phyloP scores from a whole-genome alignment of 2,888 invertebrate species.

The Eumacrocentrus americanus region DNA sequence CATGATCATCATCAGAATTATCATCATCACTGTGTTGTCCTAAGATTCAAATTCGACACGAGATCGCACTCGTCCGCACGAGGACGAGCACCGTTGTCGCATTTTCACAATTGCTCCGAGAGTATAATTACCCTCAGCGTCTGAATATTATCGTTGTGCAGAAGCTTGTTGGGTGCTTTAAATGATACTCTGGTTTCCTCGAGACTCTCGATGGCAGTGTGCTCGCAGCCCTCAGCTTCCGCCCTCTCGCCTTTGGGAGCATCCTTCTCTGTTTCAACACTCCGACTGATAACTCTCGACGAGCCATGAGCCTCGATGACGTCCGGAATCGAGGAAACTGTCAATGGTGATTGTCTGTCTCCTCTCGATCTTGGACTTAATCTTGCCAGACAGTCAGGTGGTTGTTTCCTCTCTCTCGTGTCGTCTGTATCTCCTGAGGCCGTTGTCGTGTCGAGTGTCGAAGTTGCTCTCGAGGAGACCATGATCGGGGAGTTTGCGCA shows the following conservation, averaged over 20 bases:
- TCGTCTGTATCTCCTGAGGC: constrained; percentile 18
- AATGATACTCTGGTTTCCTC: constrained; percentile 48
- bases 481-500: constrained; percentile 21
- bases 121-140: constrained; percentile 58
- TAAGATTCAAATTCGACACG: constrained; percentile 5
- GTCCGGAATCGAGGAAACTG: constrained; percentile 48
- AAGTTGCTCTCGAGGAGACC: not conserved
- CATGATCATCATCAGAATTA: constrained; percentile 3
- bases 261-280: constrained; percentile 20
- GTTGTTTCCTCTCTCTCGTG: constrained; percentile 30
- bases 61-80: constrained; percentile 11
- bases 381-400: constrained; percentile 43
- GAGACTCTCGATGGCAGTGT: constrained; percentile 46
- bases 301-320: constrained; percentile 50
- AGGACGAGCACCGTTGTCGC: constrained; percentile 30
- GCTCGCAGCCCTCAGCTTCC: constrained; percentile 59
- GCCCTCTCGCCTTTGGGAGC: constrained; percentile 53
- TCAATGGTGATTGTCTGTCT: constrained; percentile 39
- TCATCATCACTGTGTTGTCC: constrained; percentile 8
- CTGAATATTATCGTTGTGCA: constrained; percentile 56
- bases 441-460: constrained; percentile 12
- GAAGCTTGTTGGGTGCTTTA: constrained; percentile 47
- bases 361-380: constrained; percentile 40
- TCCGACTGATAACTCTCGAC: constrained; percentile 11
- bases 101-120: constrained; percentile 59